Evolutionary conservation across 2,113 vertebrate species (phyloP).

Genomic region (Anseranas semipalmata): DNA sequence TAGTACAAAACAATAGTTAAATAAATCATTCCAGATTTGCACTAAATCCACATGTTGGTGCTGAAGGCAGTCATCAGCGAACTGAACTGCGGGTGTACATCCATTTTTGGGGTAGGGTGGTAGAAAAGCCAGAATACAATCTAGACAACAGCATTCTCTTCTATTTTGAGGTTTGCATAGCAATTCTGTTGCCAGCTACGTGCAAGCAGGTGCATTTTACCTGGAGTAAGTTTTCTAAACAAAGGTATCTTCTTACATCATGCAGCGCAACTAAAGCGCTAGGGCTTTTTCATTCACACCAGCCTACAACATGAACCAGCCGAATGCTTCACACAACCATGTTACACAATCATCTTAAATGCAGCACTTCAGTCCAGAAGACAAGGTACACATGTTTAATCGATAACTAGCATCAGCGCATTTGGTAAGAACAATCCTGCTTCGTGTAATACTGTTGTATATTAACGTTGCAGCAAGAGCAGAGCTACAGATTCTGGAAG

Average conservation of each 20-base stretch:
- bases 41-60: background rate
- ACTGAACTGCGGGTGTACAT: background rate
- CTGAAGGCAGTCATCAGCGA: background rate
- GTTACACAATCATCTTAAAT: background rate
- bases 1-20: background rate
- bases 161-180: background rate
- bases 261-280: background rate
- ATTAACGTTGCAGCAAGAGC: background rate
- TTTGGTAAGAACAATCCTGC: background rate
- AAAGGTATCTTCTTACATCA: background rate
- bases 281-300: background rate
- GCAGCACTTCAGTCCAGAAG: constrained; percentile 3
- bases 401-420: constrained; percentile 23
- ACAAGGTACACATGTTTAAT: constrained; percentile 33
- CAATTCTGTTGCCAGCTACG: background rate
- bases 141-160: background rate
- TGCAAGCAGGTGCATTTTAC: background rate
- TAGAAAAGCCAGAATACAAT: background rate
- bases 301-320: background rate
- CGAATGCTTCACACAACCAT: background rate
- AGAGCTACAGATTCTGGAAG: background rate
- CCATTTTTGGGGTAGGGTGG: background rate
- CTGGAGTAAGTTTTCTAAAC: background rate
- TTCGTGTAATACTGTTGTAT: background rate
- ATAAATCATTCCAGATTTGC: background rate